A percentile compares a stretch with the other conserved stretches of the same genome.
Evolutionary conservation across 1,140 invertebrate species (phyloP).

Genomic region (Hycleus cichorii): DNA sequence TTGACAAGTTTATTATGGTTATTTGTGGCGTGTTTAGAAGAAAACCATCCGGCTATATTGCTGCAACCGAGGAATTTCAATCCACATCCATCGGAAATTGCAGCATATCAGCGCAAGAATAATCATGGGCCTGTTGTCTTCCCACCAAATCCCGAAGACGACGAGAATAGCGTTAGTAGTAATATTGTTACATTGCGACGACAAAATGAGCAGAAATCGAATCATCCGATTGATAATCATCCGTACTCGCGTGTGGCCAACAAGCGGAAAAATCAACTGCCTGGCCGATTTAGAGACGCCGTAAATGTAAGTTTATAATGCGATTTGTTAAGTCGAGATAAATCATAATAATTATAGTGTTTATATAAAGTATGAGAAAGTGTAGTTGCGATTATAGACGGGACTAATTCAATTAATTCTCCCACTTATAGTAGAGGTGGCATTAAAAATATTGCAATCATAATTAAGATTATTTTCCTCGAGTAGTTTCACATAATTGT

Average conservation of each 20-base stretch:
- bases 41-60: constrained; percentile 29
- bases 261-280: constrained; percentile 25
- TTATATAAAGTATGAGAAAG: too few species aligned
- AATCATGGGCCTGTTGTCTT: constrained; percentile 26
- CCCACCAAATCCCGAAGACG: constrained; percentile 23
- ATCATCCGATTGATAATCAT: constrained; percentile 25
- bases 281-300: constrained; percentile 10
- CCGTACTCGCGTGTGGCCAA: constrained; percentile 30
- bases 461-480: too few species aligned
- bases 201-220: constrained; percentile 2
- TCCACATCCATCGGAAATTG: constrained; percentile 33
- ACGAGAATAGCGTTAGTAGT: constrained; percentile 13
- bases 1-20: constrained; percentile 5
- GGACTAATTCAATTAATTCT: too few species aligned
- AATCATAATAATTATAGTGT: too few species aligned
- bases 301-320: too few species aligned
- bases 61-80: constrained; percentile 35
- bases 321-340: too few species aligned
- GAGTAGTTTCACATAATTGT: too few species aligned
- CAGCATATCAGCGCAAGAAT: constrained; percentile 2
- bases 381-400: too few species aligned
- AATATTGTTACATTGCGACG: constrained; percentile 19
- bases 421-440: too few species aligned
- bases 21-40: constrained; percentile 21
- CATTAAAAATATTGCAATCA: too few species aligned